Conservation (phyloP, 2,113 vertebrate genomes). For the Lepisosteus osseus region DNA sequence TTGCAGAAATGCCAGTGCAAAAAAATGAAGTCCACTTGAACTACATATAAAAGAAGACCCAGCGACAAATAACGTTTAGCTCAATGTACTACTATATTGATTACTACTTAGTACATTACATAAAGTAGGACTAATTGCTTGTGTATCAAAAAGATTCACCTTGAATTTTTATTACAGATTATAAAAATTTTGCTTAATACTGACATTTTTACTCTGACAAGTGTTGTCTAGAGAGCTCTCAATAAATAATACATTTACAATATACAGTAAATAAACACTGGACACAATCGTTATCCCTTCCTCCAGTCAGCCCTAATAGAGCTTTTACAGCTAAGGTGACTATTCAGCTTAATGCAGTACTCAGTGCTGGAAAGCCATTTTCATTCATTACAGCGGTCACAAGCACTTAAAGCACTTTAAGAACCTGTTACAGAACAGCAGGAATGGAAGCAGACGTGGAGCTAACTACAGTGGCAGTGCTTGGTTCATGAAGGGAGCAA, state of each 20-base stretch:
- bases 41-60: constrained; percentile 13
- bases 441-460: constrained; percentile 62
- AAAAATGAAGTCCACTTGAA: background rate
- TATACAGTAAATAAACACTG: constrained; percentile 96
- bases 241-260: constrained; percentile 98
- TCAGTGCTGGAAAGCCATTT: constrained; percentile 87
- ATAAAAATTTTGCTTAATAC: constrained; percentile 80
- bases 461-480: constrained; percentile 42
- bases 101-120: constrained; percentile 69
- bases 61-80: constrained; percentile 28
- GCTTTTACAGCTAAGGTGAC: constrained; percentile 98
- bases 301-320: constrained; percentile 85
- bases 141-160: constrained; percentile 82
- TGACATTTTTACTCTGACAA: constrained; percentile 96
- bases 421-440: constrained; percentile 80
- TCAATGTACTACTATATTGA: constrained; percentile 56
- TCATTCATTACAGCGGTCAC: constrained; percentile 97
- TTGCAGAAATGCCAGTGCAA: background rate
- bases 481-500: constrained; percentile 5
- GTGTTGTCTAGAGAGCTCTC: constrained; percentile 86
- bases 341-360: constrained; percentile 92
- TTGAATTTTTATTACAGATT: constrained; percentile 89
- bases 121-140: constrained; percentile 85
- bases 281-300: constrained; percentile 90
- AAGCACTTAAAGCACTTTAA: constrained; percentile 98